These are phyloP conservation scores for Gila robusta DNA, from an alignment of 2,797 vertebrate species.

Conservation along the genomic window DNA sequence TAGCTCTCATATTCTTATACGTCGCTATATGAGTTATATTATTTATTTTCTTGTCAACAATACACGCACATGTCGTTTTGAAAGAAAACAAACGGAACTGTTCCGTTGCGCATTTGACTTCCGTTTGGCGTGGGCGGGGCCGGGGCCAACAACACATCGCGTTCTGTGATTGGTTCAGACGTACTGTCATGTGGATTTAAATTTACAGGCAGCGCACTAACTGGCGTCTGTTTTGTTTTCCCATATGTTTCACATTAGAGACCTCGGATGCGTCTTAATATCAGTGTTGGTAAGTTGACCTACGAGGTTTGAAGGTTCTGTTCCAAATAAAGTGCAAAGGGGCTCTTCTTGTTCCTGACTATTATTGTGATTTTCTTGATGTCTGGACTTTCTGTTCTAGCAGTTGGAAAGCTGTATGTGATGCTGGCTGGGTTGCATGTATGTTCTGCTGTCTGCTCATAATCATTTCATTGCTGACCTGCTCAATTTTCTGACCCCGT, in stretches of 20 bases:
- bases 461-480: constrained; percentile 13
- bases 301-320: constrained; percentile 1
- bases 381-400: constrained; percentile 25
- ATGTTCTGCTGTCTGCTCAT: constrained; percentile 17
- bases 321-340: constrained; percentile 34
- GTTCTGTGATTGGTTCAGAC: constrained; percentile 58
- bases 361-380: constrained; percentile 30
- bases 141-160: no score
- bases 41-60: not conserved
- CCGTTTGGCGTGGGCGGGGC: constrained; percentile 24
- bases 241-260: constrained; percentile 6
- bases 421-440: not conserved
- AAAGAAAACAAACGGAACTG: not conserved
- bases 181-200: constrained; percentile 57
- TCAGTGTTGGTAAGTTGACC: constrained; percentile 37
- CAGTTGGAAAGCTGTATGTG: constrained; percentile 28
- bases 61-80: not conserved
- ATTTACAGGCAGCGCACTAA: constrained; percentile 39
- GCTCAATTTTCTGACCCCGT: not conserved
- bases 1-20: not conserved
- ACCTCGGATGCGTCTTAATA: constrained; percentile 15
- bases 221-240: constrained; percentile 26
- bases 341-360: constrained; percentile 35
- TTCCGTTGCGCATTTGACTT: not conserved
- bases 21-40: not conserved